A percentile compares a stretch with the other conserved stretches of the same genome.
phyloP scores from a whole-genome alignment of 2,113 vertebrate species.

The Crypturellus undulatus region DNA sequence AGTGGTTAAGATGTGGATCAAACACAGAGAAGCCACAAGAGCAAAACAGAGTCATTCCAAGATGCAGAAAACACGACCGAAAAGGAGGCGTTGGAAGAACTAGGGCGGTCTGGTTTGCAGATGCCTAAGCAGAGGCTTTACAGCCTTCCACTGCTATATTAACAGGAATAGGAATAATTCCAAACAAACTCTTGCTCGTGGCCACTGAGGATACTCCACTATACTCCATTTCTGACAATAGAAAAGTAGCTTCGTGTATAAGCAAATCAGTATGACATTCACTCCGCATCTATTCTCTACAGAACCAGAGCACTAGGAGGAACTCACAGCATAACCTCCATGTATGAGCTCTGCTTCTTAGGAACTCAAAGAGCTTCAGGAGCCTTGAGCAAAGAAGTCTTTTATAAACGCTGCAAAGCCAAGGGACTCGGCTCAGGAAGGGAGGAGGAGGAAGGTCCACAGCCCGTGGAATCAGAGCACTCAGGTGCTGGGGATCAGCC shows the following conservation, averaged over 20 bases:
- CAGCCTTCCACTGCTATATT: neutral
- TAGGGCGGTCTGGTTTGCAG: neutral
- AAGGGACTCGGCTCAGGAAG: no score
- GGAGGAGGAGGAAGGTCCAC: no score
- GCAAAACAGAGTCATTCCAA: neutral
- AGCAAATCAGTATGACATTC: neutral
- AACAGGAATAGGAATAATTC: fast-evolving
- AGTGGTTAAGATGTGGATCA: neutral
- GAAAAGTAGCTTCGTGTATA: fast-evolving
- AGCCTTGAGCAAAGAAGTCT: no score
- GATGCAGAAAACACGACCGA: neutral
- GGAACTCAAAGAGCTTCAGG: no score
- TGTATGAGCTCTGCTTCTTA: no score
- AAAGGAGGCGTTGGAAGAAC: neutral
- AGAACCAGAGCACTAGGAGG: no score
- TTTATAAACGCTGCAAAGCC: no score
- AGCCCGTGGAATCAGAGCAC: no score
- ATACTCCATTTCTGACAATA: neutral
- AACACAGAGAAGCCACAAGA: neutral
- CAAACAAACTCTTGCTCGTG: neutral
- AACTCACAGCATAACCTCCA: no score
- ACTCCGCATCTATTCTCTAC: no score
- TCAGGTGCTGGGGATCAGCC: no score
- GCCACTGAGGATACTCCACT: neutral
- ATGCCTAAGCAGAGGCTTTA: neutral